These are phyloP conservation scores for Beroe forskalii DNA, from an alignment of 37 sponge, comb jelly and placozoan species.

Conservation along the genomic window DNA sequence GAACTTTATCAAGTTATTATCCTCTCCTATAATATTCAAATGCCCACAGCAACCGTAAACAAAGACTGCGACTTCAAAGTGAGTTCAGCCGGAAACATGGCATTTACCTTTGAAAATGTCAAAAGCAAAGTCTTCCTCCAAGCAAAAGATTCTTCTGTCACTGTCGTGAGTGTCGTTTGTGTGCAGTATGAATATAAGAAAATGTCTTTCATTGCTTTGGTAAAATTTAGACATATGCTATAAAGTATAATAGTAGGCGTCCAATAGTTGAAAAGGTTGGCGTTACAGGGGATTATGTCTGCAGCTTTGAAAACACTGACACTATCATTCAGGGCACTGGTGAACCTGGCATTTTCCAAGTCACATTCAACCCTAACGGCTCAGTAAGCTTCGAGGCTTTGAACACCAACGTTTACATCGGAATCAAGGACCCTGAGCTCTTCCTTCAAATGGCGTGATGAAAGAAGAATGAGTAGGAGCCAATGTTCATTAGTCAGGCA, in stretches of 20 bases:
- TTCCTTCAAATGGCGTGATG: slow-evolving; percentile 8
- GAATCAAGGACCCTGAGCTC: slow-evolving; percentile 3
- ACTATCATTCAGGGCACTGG: neutral
- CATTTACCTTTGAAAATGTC: slow-evolving; percentile 40
- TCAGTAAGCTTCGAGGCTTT: slow-evolving; percentile 24
- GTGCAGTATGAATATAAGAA: too few relatives aligned
- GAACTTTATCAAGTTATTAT: too few relatives aligned
- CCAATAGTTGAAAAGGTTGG: too few relatives aligned
- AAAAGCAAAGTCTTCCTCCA: neutral
- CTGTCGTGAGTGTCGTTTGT: slow-evolving; percentile 2
- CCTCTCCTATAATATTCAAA: too few relatives aligned
- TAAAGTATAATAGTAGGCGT: too few relatives aligned
- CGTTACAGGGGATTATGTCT: too few relatives aligned
- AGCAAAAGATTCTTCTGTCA: neutral
- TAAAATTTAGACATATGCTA: too few relatives aligned
- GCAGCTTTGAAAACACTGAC: too few relatives aligned
- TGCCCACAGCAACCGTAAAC: neutral
- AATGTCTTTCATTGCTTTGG: too few relatives aligned
- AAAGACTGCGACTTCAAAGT: slow-evolving; percentile 25
- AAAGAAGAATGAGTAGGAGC: too few relatives aligned
- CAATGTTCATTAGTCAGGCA: too few relatives aligned
- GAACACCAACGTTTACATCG: neutral
- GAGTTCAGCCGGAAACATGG: slow-evolving; percentile 1
- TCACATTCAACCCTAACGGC: slow-evolving; percentile 44
- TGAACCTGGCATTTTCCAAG: slow-evolving; percentile 12